Conservation (phyloP, 2,888 invertebrate genomes). For the Sclerodermus sp. region DNA sequence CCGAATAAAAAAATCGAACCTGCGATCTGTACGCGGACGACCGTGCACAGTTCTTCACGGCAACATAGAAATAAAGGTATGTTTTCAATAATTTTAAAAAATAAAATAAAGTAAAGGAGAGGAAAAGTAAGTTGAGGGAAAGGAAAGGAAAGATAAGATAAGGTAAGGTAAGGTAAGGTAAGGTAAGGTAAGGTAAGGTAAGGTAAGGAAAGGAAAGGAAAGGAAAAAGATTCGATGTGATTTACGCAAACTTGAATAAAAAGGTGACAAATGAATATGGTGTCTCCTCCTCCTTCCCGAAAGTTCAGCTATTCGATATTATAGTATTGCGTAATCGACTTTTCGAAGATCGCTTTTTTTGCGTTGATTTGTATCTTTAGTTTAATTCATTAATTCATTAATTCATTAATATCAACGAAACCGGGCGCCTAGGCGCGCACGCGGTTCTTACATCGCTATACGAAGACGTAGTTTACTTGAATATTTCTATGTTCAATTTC, state of each 20-base stretch:
- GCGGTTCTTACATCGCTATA: constrained; percentile 16
- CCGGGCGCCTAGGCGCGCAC: constrained; percentile 1
- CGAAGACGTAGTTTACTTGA: constrained; percentile 1
- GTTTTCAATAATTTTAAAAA: too few species aligned
- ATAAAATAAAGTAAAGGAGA: too few species aligned
- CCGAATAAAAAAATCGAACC: constrained; percentile 23
- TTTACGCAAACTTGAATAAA: too few species aligned
- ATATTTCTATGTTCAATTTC: neutral
- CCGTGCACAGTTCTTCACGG: constrained; percentile 3
- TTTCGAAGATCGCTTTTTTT: constrained; percentile 1
- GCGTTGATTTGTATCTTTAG: too few species aligned
- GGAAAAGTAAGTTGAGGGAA: too few species aligned
- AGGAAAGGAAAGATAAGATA: too few species aligned
- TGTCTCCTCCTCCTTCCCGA: neutral
- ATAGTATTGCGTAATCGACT: constrained; percentile 1
- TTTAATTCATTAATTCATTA: too few species aligned
- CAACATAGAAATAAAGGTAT: too few species aligned
- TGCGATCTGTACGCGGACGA: constrained; percentile 24
- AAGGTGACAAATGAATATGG: neutral
- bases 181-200: too few species aligned
- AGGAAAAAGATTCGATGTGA: too few species aligned
- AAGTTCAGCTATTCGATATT: neutral
- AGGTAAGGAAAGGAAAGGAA: too few species aligned
- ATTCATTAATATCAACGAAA: constrained; percentile 8
- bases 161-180: too few species aligned